phyloP scores from a whole-genome alignment of 2,797 vertebrate species.

The Sciurus vulgaris region DNA sequence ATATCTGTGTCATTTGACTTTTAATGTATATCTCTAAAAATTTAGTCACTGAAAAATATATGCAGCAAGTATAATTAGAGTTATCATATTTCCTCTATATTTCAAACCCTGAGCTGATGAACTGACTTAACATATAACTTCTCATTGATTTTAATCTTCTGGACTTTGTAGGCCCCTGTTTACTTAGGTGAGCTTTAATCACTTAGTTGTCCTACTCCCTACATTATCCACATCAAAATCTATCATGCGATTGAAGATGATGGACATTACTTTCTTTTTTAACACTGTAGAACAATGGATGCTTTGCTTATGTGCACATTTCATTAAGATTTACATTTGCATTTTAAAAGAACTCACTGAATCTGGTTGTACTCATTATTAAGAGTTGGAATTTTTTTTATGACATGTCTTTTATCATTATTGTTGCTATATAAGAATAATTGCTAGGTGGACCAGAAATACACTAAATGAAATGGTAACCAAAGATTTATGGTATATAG shows the following conservation, averaged over 20 bases:
- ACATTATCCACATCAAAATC: slow-evolving; percentile 5
- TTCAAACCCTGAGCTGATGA: slow-evolving; percentile 22
- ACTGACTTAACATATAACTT: slow-evolving; percentile 47
- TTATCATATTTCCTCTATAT: slow-evolving; percentile 61
- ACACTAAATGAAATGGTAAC: slow-evolving; percentile 51
- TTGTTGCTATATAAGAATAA: slow-evolving; percentile 40
- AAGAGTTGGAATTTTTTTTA: slow-evolving; percentile 47
- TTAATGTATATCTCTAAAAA: slow-evolving; percentile 33
- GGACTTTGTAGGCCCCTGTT: slow-evolving; percentile 31
- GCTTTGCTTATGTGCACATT: slow-evolving; percentile 36
- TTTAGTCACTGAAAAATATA: slow-evolving; percentile 50
- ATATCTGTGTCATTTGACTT: slow-evolving; percentile 58
- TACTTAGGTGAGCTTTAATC: slow-evolving; percentile 58
- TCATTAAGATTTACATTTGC: slow-evolving; percentile 48
- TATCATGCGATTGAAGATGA: slow-evolving; percentile 21
- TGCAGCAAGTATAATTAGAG: slow-evolving; percentile 10
- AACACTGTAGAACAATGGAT: slow-evolving; percentile 20
- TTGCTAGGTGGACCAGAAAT: neutral
- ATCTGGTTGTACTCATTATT: slow-evolving; percentile 22
- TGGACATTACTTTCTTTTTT: slow-evolving; percentile 47
- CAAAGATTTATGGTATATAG: neutral
- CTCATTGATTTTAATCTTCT: slow-evolving; percentile 66
- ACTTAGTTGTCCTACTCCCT: neutral
- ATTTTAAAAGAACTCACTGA: slow-evolving; percentile 54
- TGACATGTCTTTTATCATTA: neutral